Base-by-base conservation (phyloP, 2,888 invertebrate genomes). In the Acutogordius australiensis region DNA sequence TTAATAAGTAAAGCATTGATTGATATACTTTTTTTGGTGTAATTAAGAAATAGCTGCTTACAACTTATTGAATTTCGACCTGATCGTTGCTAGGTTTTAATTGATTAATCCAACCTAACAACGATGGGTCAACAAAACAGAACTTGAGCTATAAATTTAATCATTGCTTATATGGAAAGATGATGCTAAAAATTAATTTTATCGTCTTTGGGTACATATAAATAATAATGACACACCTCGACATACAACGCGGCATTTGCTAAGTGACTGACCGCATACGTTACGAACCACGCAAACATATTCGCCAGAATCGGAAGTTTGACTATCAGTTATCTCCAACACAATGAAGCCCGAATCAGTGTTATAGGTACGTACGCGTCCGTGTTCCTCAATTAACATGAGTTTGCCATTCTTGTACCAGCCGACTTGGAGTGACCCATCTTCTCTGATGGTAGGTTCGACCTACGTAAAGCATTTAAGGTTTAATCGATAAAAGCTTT, bases 261-360 rank as follows among this genome's bases (percentile, higher is more conserved):
- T 51, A 21, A 51, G 51, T 4, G 51, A 13, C 23, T 51, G 51
- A 4, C 51, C 51, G 23, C 4, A n/a, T 21, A 26, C 8, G 23
- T 51, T 57, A 4, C 58, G 28, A 4, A 57, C 26, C 4, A 30
- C 58, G 30, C 58, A 60, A 2, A 66, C 65, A 64, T 68, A 69
- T 63, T 68, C 68, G 63, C 90, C 88, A 70, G 85, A 85, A 70
- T 90, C 90, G 66, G 87, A 78, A 68, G 84, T 84, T 68, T 87
- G 85, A 0, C 84, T 82, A 69, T 88, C 87, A 27, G 80, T 81
- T 60, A 94, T 76, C 70, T 91, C 90, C 65, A 97, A 75, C 1
- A 86, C 85, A 2, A 90, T 90, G 69, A 86, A 91, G 60, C 94
- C 94, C 37, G 37, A 37, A 37, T 37, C 18, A 70, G 91, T 91